Percentiles rank a stretch among this genome's conserved stretches.
Conservation (phyloP, 2,113 vertebrate species). For the Lepisosteus oculatus region DNA sequence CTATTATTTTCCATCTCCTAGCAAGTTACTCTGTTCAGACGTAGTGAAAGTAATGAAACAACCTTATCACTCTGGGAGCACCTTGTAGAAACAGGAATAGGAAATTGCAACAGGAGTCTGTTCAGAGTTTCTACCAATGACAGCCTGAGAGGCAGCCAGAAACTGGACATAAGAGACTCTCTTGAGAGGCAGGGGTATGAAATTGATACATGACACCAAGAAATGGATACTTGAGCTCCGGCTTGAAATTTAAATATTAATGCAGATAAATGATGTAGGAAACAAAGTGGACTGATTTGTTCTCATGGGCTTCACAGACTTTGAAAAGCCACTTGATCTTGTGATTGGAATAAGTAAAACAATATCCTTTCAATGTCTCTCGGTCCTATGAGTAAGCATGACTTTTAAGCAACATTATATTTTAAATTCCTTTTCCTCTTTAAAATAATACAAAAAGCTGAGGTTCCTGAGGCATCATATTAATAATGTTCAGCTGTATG, state of each 20-base stretch:
- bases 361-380: slow-evolving; percentile 21
- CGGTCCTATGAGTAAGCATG: slow-evolving; percentile 11
- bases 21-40: too few species aligned
- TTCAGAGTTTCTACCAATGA: background rate
- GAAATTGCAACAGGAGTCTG: slow-evolving; percentile 2
- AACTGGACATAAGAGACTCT: slow-evolving; percentile 45
- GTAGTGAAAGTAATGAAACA: background rate
- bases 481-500: too few species aligned
- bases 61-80: background rate
- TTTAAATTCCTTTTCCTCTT: too few species aligned
- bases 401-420: slow-evolving; percentile 22
- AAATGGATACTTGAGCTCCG: slow-evolving; percentile 43
- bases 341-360: slow-evolving; percentile 57
- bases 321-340: slow-evolving; percentile 39
- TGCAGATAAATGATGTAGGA: slow-evolving; percentile 63
- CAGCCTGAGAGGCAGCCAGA: slow-evolving; percentile 6
- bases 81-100: background rate
- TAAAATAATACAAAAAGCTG: too few species aligned
- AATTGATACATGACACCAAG: slow-evolving; percentile 41
- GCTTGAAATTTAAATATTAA: slow-evolving; percentile 57
- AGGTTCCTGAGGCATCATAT: too few species aligned
- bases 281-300: slow-evolving; percentile 66
- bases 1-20: too few species aligned
- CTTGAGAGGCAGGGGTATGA: slow-evolving; percentile 35
- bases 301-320: slow-evolving; percentile 28